These are phyloP conservation scores for Sardina pilchardus DNA, from an alignment of 2,113 vertebrate species.

Conservation along the genomic window DNA sequence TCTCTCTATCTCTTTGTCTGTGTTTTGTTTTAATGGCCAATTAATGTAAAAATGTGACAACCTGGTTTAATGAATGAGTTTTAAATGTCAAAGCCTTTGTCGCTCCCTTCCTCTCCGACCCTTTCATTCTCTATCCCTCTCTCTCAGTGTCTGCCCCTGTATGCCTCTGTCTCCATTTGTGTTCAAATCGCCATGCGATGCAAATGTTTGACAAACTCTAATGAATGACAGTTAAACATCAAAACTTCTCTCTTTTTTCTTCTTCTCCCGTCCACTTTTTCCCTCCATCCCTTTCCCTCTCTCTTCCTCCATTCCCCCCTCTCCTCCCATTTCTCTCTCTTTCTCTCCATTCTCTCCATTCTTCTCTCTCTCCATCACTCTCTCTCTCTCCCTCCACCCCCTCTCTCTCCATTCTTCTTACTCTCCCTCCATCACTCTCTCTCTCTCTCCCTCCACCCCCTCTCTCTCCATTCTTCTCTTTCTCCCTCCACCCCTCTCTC, in stretches of 20 bases:
- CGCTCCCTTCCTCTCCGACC: neutral
- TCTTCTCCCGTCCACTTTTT: too few species aligned
- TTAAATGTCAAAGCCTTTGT: neutral
- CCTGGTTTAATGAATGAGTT: neutral
- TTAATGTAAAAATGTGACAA: too few species aligned
- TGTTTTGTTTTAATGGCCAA: neutral
- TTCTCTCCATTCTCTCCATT: too few species aligned
- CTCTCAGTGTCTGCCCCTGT: neutral
- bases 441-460: too few species aligned
- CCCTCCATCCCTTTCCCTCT: too few species aligned
- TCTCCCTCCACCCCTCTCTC: neutral
- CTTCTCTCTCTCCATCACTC: too few species aligned
- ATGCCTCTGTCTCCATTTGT: neutral
- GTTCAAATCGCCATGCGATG: neutral
- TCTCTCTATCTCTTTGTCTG: neutral
- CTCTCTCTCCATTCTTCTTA: too few species aligned
- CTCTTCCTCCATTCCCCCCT: too few species aligned
- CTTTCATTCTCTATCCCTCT: neutral
- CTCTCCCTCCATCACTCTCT: too few species aligned
- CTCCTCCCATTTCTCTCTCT: too few species aligned
- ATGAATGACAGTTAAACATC: neutral
- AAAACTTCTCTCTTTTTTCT: neutral
- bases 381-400: too few species aligned
- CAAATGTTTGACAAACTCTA: neutral
- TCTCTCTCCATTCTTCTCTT: too few species aligned